Conservation (phyloP, 1,140 invertebrate species). For the Drosophila ercepeae region DNA sequence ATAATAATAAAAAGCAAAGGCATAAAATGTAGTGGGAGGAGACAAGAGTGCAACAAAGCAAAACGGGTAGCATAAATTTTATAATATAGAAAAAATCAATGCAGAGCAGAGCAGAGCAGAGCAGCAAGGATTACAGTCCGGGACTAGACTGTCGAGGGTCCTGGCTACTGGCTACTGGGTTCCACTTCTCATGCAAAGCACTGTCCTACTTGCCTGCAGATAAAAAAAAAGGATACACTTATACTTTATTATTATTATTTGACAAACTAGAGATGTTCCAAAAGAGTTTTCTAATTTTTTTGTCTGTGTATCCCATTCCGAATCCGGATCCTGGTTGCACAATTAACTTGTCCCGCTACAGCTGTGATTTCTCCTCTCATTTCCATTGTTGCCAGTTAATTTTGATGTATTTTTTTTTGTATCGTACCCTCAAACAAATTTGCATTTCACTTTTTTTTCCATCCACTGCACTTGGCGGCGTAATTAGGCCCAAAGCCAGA, state of each 20-base stretch:
- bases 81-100: constrained; percentile 63
- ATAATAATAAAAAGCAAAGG: constrained; percentile 44
- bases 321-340: constrained; percentile 21
- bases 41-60: constrained; percentile 47
- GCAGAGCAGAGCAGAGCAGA: constrained; percentile 14
- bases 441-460: constrained; percentile 34
- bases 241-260: not conserved
- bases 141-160: constrained; percentile 44
- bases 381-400: constrained; percentile 52
- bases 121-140: constrained; percentile 34
- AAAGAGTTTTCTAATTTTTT: not conserved
- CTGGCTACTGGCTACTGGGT: constrained; percentile 3
- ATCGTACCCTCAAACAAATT: constrained; percentile 30
- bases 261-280: too few species aligned
- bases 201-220: constrained; percentile 29
- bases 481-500: constrained; percentile 42
- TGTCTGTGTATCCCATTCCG: not conserved
- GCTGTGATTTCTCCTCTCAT: constrained; percentile 27
- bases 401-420: constrained; percentile 47
- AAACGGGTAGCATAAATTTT: constrained; percentile 55
- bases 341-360: constrained; percentile 43
- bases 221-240: not conserved
- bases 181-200: constrained; percentile 41
- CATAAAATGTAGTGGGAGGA: constrained; percentile 43
- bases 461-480: constrained; percentile 42